phyloP scores from a whole-genome alignment of 2,113 vertebrate genomes.

The Epinephelus cyanopodus region DNA sequence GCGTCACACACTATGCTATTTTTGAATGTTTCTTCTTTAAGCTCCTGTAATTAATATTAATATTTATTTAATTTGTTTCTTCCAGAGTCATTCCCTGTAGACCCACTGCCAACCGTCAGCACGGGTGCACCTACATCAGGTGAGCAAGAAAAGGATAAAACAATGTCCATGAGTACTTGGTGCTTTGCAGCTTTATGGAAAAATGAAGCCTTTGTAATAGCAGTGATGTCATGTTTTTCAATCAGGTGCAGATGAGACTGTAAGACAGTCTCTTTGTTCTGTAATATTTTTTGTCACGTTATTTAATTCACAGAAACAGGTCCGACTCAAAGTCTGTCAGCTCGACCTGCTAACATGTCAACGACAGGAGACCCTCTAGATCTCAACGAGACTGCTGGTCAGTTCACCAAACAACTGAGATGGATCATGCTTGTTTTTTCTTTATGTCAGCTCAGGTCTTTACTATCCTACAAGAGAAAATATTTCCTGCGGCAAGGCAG shows the following conservation, averaged over 20 bases:
- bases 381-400: conserved; percentile 42
- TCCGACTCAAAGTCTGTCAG: conserved; percentile 12
- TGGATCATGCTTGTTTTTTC: not conserved
- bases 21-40: not conserved
- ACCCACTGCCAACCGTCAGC: conserved; percentile 9
- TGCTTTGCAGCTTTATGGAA: not conserved
- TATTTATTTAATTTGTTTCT: not conserved
- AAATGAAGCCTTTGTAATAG: too few relatives aligned
- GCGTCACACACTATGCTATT: not conserved
- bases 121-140: conserved; percentile 13
- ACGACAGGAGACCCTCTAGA: conserved; percentile 54
- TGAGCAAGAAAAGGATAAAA: conserved; percentile 25
- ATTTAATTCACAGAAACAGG: conserved; percentile 26
- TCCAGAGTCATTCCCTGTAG: conserved; percentile 19
- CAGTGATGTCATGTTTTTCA: not conserved
- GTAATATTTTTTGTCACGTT: not conserved
- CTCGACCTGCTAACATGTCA: not conserved
- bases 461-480: not conserved
- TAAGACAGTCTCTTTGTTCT: not conserved
- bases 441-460: not conserved
- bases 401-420: conserved; percentile 29
- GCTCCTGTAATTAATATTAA: not conserved
- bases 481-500: too few relatives aligned
- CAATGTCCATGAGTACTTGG: not conserved
- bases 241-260: not conserved